Evolutionary conservation across 2,113 vertebrate genomes (phyloP), one percentile per base, ranked within the genome.

Genomic region (Arenaria interpres): DNA sequence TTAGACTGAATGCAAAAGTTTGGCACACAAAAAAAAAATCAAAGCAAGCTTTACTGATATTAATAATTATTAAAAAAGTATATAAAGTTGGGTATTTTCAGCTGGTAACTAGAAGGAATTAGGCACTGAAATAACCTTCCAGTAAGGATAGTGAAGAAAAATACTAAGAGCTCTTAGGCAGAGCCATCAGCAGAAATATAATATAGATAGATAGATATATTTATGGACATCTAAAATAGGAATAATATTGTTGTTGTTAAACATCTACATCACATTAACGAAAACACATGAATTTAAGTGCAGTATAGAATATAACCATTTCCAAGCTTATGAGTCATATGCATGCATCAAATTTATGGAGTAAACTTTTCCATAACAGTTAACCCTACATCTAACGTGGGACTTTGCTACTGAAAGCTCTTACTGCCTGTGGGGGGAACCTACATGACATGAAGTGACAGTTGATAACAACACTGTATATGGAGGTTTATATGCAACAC

Each of bases 11-110:
- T 0, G 12, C 0, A 0, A 75, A 95, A 95, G 89, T 97, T 95
- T 92, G 80, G 69, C 53, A 28, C 62, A 64, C 72, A 46, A 60
- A 76, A 60, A 60, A 75, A 71, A 74, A 46, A 91, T 93, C 84
- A 95, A 97, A 96, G 91, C 1, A 5, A 82, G 69, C 57, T 82
- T 96, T 95, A 82, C 87, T 91, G 91, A 89, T 97, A 77, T n/a
- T 95, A 92, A 84, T 89, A 90, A 71, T 90, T 89, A 84, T 89
- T 95, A 3, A 3, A 3, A 88, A 96, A 95, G 59, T 96, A 46
- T 77, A 84, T 89, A 30, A 96, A 96, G 86, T 92, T 92, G 56
- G 71, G 84, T 84, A 88, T 94, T 91, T 91, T 64, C 89, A 57
- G 14, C 81, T 82, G 33, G 62, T 53, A 88, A 60, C 81, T 72